Percentiles rank a stretch among this genome's conserved stretches.
phyloP scores from a whole-genome alignment of 2,113 vertebrate genomes.

The Colius striatus region DNA sequence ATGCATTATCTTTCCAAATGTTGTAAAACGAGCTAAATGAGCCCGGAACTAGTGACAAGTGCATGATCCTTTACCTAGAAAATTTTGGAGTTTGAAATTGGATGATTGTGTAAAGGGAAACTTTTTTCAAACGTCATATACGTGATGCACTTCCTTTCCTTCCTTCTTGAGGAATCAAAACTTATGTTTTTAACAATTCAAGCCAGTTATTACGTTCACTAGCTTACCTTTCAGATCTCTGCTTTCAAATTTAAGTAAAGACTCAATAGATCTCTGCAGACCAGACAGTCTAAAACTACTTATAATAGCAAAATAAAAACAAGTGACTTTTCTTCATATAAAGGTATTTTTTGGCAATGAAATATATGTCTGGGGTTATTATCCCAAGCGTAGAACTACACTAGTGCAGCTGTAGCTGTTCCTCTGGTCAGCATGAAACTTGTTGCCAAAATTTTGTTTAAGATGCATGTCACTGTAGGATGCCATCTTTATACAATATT shows the following conservation, averaged over 20 bases:
- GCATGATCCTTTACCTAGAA: not conserved
- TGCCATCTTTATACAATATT: not conserved
- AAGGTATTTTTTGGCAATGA: not conserved
- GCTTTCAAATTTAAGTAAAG: not conserved
- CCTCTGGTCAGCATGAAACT: not conserved
- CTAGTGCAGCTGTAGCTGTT: not conserved
- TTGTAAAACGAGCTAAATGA: not conserved
- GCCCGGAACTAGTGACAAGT: not conserved
- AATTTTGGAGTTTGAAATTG: not conserved
- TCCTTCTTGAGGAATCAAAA: not conserved
- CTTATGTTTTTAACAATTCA: not conserved
- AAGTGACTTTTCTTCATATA: not conserved
- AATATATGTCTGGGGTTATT: not conserved
- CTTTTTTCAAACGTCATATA: not conserved
- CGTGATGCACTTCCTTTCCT: not conserved
- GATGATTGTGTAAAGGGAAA: not conserved
- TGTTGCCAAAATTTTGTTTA: not conserved
- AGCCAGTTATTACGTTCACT: not conserved
- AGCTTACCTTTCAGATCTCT: not conserved
- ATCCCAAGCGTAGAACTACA: not conserved
- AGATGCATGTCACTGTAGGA: not conserved
- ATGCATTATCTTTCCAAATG: not conserved
- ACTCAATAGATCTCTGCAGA: not conserved
- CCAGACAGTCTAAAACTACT: not conserved
- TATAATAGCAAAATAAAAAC: not conserved